Evolutionary conservation across 2,113 vertebrate genomes (phyloP), one percentile per base, ranked within the genome.

Genomic region (Lethenteron reissneri): DNA sequence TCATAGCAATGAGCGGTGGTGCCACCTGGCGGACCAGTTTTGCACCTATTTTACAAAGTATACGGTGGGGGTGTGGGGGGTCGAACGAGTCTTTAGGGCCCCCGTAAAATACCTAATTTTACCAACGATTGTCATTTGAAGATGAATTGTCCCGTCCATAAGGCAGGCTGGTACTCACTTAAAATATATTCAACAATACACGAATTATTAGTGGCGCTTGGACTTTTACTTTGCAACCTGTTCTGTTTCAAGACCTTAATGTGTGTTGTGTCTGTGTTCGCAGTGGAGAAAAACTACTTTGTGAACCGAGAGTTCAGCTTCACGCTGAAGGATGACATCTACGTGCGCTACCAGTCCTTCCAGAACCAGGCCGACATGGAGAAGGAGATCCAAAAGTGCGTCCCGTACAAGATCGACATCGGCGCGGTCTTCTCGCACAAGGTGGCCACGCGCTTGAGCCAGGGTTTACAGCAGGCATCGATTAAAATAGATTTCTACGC

Each of bases 241-340:
- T n/a, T 25, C 10, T 68, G 10, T 25, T 68, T 68, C 41, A 41
- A 41, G 41, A 5, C 41, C 41, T 41, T 41, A 41, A 41, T 41
- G 41, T 6, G 41, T 41, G 41, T 2, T 70, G 72, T 11, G 73
- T 1, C 14, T 71, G 70, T 71, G 70, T 70, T 77, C 0, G 0
- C 77, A 81, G 89, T 83, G 75, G 78, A 79, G 58, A 92, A 88
- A 80, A 92, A 87, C 76, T 95, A 92, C 78, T 95, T 97, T 74
- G 87, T 88, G 78, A 86, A 87, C 76, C 84, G 94, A 10, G 94
- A 97, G 74, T 97, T 97, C 79, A 92, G 87, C 73, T 97, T 97
- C 83, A 97, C 94, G 0, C 79, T 97, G 76, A 92, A 87, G 76
- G 89, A 95, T 73, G 92, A 95, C 75, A 84, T 97, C 71, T 97